Percentiles rank a stretch among this genome's conserved stretches.
Conservation (phyloP, 2,888 invertebrate genomes). For the Mesoligia furuncula region DNA sequence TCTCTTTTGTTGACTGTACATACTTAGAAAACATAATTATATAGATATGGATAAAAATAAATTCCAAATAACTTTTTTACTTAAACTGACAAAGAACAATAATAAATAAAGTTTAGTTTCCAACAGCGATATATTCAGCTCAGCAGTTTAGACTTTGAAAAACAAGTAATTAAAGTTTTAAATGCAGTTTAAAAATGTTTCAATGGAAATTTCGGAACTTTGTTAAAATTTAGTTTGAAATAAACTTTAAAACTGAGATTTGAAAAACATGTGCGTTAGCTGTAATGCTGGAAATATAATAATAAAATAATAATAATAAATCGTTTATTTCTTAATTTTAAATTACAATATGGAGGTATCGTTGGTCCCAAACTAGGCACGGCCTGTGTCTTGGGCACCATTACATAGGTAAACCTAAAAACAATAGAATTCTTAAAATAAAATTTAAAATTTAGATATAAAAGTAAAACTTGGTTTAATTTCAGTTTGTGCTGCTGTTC, state of each 20-base stretch:
- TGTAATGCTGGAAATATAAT: neutral
- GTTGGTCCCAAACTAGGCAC: too few species aligned
- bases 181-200: constrained; percentile 25
- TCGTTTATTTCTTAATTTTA: too few species aligned
- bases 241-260: constrained; percentile 4
- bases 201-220: constrained; percentile 10
- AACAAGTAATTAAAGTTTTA: constrained; percentile 27
- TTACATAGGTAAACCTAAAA: too few species aligned
- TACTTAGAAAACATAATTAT: too few species aligned
- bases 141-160: constrained; percentile 15
- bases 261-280: neutral
- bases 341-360: too few species aligned
- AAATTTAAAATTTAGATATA: too few species aligned
- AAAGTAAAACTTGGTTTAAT: too few species aligned
- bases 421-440: too few species aligned
- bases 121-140: constrained; percentile 19
- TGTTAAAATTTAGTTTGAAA: neutral
- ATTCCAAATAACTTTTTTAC: neutral
- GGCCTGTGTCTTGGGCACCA: too few species aligned
- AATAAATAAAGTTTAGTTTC: neutral
- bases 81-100: neutral
- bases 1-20: too few species aligned
- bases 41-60: neutral
- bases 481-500: too few species aligned
- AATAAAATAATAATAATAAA: too few species aligned